Conservation (phyloP, 1,140 invertebrate species). For the Dendrolimus kikuchii region DNA sequence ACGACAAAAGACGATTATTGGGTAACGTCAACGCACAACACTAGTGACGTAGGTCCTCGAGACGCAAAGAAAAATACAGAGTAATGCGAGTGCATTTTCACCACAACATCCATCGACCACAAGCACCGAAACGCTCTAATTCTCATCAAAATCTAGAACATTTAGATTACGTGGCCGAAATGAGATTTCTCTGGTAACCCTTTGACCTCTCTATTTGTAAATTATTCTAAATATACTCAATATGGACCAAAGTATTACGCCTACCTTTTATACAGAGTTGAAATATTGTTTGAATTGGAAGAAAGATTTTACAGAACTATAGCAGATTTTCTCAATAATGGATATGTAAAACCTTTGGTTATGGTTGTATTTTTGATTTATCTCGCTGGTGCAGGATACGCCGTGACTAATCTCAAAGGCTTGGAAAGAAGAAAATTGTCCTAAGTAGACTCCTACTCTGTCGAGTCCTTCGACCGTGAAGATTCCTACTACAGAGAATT, state of each 20-base stretch:
- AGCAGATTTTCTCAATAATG: conserved; percentile 83
- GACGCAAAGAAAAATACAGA: conserved; percentile 40
- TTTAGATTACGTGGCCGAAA: conserved; percentile 74
- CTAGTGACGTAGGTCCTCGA: conserved; percentile 42
- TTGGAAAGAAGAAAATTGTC: conserved; percentile 89
- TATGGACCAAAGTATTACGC: conserved; percentile 62
- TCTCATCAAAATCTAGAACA: conserved; percentile 73
- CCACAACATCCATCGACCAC: conserved; percentile 60
- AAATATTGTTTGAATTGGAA: background rate
- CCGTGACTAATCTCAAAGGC: conserved; percentile 89
- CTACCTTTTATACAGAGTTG: background rate
- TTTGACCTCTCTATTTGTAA: conserved; percentile 25
- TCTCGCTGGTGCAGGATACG: conserved; percentile 89
- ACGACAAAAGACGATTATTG: conserved; percentile 43
- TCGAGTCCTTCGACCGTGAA: conserved; percentile 91
- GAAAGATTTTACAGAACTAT: conserved; percentile 86
- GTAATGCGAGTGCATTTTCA: conserved; percentile 71
- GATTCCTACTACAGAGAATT: conserved; percentile 93
- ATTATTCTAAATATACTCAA: conserved; percentile 56
- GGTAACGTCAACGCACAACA: conserved; percentile 38
- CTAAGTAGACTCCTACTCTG: conserved; percentile 91
- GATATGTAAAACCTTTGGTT: conserved; percentile 83
- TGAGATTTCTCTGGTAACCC: conserved; percentile 71
- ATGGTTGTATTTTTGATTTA: conserved; percentile 88
- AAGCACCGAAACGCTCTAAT: conserved; percentile 55